Base-by-base conservation (phyloP, 2,797 vertebrate species). In the Tauraco hartlaubi region DNA sequence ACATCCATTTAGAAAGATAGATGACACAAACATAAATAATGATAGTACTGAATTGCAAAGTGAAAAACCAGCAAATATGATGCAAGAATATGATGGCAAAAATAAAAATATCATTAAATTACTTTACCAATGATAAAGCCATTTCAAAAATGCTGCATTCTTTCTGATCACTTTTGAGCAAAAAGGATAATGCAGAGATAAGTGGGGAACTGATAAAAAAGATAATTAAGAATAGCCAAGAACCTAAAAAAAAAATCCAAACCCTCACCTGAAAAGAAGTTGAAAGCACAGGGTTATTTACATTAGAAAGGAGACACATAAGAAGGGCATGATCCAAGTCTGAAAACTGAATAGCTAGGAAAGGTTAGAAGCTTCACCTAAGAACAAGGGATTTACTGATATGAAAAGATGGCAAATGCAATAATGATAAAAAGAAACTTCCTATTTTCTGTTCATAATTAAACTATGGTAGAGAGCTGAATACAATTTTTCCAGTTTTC, bases 271-370 rank as follows among this genome's bases (percentile, higher is more conserved):
- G 67, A 91, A 85, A 44, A 80, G 64, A 80, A 72, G 25, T 68
- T 83, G 75, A 94, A 95, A 94, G 35, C 29, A 64, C 11, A n/a
- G n/a, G 8, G 20, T 77, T 93, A 85, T 93, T 96, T 94, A 94
- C 44, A 79, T 88, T 81, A 80, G 64, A 89, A 94, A 91, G 61
- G 43, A 87, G 48, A 80, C 20, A 54, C 21, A 62, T 33, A 61
- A 85, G 59, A 87, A 72, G n/a, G 43, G 20, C 41, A 35, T 33
- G 35, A 90, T 90, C 43, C 52, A 85, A 77, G 41, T 18, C 74
- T 15, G 35, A 88, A 92, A 85, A 77, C 4, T 17, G 81, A 88
- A 88, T 75, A 51, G 46, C 5, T 67, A 29, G 33, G 54, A 94
- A 90, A 81, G 54, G 20, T 80, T 83, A 71, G 54, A 59, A 94